Base-by-base conservation (phyloP, 2,888 invertebrate species). In the Machimus rusticus region DNA sequence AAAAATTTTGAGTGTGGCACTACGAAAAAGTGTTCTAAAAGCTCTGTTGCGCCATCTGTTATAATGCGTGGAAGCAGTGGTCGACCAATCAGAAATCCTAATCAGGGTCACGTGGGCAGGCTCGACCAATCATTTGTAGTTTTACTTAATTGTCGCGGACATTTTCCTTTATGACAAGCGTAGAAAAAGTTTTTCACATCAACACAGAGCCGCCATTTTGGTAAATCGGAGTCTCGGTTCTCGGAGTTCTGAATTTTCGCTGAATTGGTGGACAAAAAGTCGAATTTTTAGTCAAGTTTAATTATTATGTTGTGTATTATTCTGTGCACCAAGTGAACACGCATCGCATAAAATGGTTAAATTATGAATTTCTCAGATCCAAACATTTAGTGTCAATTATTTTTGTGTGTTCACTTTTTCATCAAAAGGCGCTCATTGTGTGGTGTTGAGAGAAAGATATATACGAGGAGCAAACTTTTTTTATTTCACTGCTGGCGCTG, bases 181-280 rank as follows among this genome's bases (percentile, higher is more conserved):
- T 96, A 96, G 96, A 96, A 97, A 96, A 97, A 97, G 95, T 97
- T 96, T 95, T 96, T 90, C 90, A 89, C 90, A 90, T 89, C 96
- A 96, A 96, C 96, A 96, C 96, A 84, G 96, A 96, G 96, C 97
- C 96, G 97, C 97, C 97, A 97, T 97, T 96, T 97, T 97, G 96
- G 95, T 95, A 95, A 95, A 95, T 94, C 94, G 94, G 94, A 94
- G 95, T 95, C 95, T 95, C 94, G 94, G 86, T 87, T 95, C 95
- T 95, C 94, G 94, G 86, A 87, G 88, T 87, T 87, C 87, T 82
- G 87, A 87, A 88, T 87, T 88, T 88, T 87, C 74, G 66, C 79
- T 81, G 79, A 86, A 84, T 81, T 82, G 85, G 78, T 87, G 66
- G 74, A 86, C 79, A 88, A 87, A 87, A 87, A 88, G 74, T 88